Conservation (phyloP, 1,140 invertebrate genomes). For the Drosophila orena region DNA sequence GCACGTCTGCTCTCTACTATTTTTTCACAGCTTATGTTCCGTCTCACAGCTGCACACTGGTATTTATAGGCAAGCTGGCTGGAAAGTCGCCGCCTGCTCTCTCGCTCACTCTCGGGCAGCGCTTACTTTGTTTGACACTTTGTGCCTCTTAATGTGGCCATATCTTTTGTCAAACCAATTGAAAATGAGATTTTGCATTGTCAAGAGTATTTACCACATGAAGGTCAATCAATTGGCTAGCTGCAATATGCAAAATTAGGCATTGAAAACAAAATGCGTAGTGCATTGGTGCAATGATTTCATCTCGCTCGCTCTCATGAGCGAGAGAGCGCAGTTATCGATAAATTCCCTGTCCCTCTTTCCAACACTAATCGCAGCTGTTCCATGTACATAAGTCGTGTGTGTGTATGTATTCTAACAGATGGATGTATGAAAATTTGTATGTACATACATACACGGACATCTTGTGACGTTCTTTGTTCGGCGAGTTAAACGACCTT, state of each 20-base stretch:
- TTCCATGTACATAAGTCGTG: background rate
- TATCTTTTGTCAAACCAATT: too few species aligned
- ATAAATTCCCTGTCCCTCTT: background rate
- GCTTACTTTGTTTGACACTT: conserved; percentile 2
- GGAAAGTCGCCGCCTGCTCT: conserved; percentile 6
- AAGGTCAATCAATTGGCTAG: background rate
- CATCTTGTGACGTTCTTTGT: conserved; percentile 44
- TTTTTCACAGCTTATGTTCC: conserved; percentile 27
- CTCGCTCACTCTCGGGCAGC: conserved; percentile 8
- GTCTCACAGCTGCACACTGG: background rate
- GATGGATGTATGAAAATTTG: conserved; percentile 6
- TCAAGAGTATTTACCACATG: background rate
- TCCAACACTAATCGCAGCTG: conserved; percentile 9
- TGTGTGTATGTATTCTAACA: conserved; percentile 1
- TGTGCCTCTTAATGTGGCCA: background rate
- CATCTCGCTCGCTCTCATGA: conserved; percentile 15
- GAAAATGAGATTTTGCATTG: background rate
- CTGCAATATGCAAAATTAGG: background rate
- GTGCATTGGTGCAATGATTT: background rate
- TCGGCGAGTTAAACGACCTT: conserved; percentile 49
- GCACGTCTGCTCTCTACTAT: conserved; percentile 20
- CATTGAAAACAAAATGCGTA: conserved; percentile 48
- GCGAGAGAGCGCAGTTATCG: conserved; percentile 1
- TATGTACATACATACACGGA: conserved; percentile 9
- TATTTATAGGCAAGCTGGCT: conserved; percentile 41